phyloP scores from a whole-genome alignment of 2,113 vertebrate genomes.

The Rhinichthys klamathensis region DNA sequence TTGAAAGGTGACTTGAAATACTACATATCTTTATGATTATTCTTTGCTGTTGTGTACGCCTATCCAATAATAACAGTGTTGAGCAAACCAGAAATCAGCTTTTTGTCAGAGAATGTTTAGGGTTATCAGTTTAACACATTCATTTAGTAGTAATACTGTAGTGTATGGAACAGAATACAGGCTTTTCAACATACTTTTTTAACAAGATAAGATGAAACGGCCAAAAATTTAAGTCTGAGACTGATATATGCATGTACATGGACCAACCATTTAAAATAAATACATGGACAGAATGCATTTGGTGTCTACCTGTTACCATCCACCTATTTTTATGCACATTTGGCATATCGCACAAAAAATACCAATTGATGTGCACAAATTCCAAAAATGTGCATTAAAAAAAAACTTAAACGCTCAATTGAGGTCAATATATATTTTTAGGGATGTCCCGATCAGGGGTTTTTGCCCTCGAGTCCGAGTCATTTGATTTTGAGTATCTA shows the following conservation, averaged over 20 bases:
- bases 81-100: neutral
- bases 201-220: neutral
- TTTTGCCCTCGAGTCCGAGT: too few relatives aligned
- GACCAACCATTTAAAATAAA: neutral
- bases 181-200: neutral
- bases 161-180: neutral
- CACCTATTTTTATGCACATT: too few relatives aligned
- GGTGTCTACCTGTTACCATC: neutral
- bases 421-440: too few relatives aligned
- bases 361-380: too few relatives aligned
- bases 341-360: too few relatives aligned
- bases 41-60: neutral
- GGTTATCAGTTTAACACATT: neutral
- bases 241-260: neutral
- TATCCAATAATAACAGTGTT: neutral
- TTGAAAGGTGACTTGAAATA: conserved; percentile 14
- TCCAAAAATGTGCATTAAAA: too few relatives aligned
- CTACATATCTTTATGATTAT: neutral
- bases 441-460: too few relatives aligned
- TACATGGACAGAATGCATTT: neutral
- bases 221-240: neutral
- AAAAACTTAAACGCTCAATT: too few relatives aligned
- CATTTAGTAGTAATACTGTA: neutral
- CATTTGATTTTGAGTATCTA: too few relatives aligned
- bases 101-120: neutral